A percentile compares a stretch with the other conserved stretches of the same genome.
Conservation (phyloP, 2,113 vertebrate species). For the Eptesicus fuscus region DNA sequence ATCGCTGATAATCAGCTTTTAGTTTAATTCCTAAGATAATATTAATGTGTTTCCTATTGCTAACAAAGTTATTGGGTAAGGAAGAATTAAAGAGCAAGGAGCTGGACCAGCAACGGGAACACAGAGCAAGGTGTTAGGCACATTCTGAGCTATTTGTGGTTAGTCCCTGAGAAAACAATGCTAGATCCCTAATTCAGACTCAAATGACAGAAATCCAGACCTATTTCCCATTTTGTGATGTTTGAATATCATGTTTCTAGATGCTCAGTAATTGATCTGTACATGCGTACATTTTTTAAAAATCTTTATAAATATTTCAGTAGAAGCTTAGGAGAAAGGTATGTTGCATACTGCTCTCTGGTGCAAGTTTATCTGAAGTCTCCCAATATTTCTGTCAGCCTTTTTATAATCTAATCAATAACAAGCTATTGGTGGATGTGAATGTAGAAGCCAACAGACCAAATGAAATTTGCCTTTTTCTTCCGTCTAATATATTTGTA, state of each 20-base stretch:
- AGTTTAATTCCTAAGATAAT: conserved; percentile 40
- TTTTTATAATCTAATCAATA: conserved; percentile 24
- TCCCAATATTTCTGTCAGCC: background rate
- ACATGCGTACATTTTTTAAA: background rate
- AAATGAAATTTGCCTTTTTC: background rate
- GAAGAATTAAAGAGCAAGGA: conserved; percentile 19
- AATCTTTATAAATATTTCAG: conserved; percentile 14
- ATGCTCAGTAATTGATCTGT: conserved; percentile 30
- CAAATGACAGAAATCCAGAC: background rate
- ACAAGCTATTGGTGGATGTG: background rate
- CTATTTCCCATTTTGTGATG: conserved; percentile 12
- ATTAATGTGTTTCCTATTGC: conserved; percentile 41
- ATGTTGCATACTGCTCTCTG: background rate
- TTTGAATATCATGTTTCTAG: conserved; percentile 57
- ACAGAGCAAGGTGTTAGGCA: background rate
- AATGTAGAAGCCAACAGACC: background rate
- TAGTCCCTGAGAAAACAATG: background rate
- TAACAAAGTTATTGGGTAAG: conserved; percentile 42
- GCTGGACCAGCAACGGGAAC: background rate
- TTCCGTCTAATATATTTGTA: background rate
- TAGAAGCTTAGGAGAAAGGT: background rate
- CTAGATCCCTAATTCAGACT: background rate
- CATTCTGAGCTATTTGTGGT: background rate
- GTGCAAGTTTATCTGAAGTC: background rate
- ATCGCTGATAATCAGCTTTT: conserved; percentile 51